Conservation (phyloP, 2,888 invertebrate genomes). For the Oeneis ivallda region DNA sequence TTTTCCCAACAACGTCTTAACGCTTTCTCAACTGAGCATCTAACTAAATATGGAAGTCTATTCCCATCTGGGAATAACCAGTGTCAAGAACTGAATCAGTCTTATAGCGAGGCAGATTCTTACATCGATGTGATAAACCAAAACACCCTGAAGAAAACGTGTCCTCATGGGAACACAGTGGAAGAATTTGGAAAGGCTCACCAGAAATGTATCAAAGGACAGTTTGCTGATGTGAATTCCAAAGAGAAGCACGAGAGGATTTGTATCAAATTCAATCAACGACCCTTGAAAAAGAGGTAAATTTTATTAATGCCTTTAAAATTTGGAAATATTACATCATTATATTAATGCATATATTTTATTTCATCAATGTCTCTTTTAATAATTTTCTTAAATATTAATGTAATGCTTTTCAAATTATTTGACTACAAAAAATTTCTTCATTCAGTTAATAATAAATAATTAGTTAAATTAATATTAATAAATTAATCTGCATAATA, state of each 20-base stretch:
- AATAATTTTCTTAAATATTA: neutral
- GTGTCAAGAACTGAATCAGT: slow-evolving; percentile 75
- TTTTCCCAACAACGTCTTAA: slow-evolving; percentile 80
- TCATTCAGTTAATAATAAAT: no score
- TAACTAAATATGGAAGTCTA: slow-evolving; percentile 75
- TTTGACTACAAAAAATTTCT: neutral
- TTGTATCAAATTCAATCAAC: slow-evolving; percentile 78
- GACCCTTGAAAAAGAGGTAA: slow-evolving; percentile 74
- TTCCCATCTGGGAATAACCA: slow-evolving; percentile 76
- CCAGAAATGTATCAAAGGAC: slow-evolving; percentile 74
- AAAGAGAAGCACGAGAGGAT: slow-evolving; percentile 74
- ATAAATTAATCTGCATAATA: neutral
- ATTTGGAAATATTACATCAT: neutral
- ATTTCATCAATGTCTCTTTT: neutral
- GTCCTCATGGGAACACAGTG: slow-evolving; percentile 73
- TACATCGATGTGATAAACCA: slow-evolving; percentile 74
- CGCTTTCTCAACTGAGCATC: slow-evolving; percentile 78
- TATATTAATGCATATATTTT: no score
- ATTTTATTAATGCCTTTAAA: slow-evolving; percentile 13
- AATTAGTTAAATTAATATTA: neutral
- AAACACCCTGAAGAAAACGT: slow-evolving; percentile 64
- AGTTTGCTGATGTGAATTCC: slow-evolving; percentile 54
- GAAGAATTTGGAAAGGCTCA: slow-evolving; percentile 79
- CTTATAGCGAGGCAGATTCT: slow-evolving; percentile 75
- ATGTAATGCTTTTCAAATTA: neutral